phyloP scores from a whole-genome alignment of 1,140 invertebrate genomes.

The Tenebrio molitor region DNA sequence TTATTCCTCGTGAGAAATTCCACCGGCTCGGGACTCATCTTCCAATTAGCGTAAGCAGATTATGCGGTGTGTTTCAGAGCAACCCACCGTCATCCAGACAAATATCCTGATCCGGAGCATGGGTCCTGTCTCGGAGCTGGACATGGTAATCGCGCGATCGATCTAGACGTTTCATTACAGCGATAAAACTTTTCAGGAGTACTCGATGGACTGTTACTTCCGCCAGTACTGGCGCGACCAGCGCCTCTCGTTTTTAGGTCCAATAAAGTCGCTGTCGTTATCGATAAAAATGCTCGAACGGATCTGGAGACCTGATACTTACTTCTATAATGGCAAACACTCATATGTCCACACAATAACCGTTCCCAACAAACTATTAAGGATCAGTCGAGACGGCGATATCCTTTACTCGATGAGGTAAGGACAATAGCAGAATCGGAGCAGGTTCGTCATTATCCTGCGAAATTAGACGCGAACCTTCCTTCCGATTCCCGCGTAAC shows the following conservation, averaged over 20 bases:
- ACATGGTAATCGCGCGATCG: conserved; percentile 79
- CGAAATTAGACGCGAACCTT: conserved; percentile 8
- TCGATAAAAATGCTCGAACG: conserved; percentile 93
- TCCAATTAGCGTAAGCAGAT: too few species aligned
- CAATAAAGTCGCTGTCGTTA: conserved; percentile 84
- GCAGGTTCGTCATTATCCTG: background rate
- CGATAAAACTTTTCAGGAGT: conserved; percentile 77
- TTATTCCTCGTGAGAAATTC: too few species aligned
- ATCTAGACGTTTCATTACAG: conserved; percentile 7
- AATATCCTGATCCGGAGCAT: conserved; percentile 95
- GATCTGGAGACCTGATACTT: conserved; percentile 93
- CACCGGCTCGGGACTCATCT: too few species aligned
- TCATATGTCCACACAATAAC: conserved; percentile 93
- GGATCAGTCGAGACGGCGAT: conserved; percentile 90
- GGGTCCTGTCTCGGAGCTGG: conserved; percentile 95
- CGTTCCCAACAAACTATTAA: conserved; percentile 92
- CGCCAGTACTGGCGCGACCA: conserved; percentile 91
- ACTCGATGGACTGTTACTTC: conserved; percentile 98
- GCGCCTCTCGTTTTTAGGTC: conserved; percentile 85
- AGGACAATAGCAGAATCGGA: conserved; percentile 28
- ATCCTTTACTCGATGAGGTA: conserved; percentile 96
- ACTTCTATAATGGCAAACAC: conserved; percentile 88
- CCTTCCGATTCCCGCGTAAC: too few species aligned
- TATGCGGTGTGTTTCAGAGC: conserved; percentile 70
- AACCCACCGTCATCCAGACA: conserved; percentile 89